A percentile compares a stretch with the other conserved stretches of the same genome.
These are phyloP conservation scores for Sebastes fasciatus DNA, from an alignment of 2,113 vertebrate species.

Conservation along the genomic window DNA sequence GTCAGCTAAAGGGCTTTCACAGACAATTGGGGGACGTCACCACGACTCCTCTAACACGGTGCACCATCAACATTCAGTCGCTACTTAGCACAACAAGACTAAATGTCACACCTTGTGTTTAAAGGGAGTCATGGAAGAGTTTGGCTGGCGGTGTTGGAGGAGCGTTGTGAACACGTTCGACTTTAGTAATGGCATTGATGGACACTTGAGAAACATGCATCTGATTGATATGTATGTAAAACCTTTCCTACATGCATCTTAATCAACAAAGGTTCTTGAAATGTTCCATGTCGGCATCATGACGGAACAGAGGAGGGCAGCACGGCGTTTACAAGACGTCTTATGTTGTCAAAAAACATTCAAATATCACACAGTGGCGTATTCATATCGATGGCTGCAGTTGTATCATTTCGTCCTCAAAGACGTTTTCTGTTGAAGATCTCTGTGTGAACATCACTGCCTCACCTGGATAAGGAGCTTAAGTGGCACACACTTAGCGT, in stretches of 20 bases:
- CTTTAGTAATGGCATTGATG: background rate
- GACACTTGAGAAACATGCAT: conserved; percentile 10
- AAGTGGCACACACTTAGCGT: conserved; percentile 41
- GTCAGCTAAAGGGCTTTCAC: conserved; percentile 76
- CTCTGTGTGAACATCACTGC: conserved; percentile 10
- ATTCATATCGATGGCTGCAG: no score
- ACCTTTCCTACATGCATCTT: no score
- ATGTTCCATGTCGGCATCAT: no score
- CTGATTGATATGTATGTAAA: no score
- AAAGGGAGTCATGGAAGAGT: conserved; percentile 30
- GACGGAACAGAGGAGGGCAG: no score
- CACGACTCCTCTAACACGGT: conserved; percentile 41
- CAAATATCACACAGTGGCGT: no score
- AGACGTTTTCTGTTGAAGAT: background rate
- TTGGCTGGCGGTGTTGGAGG: conserved; percentile 8
- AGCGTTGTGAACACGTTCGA: background rate
- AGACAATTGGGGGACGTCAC: conserved; percentile 62
- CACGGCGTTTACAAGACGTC: no score
- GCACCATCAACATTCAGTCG: conserved; percentile 40
- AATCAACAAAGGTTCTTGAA: no score
- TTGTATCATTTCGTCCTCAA: no score
- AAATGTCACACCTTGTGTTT: conserved; percentile 68
- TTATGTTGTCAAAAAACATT: no score
- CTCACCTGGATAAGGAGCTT: conserved; percentile 51
- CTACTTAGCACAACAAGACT: conserved; percentile 67